Percentiles rank a stretch among this genome's conserved stretches.
Evolutionary conservation across 2,113 vertebrate species (phyloP).

Genomic region (Tonatia bakeri): DNA sequence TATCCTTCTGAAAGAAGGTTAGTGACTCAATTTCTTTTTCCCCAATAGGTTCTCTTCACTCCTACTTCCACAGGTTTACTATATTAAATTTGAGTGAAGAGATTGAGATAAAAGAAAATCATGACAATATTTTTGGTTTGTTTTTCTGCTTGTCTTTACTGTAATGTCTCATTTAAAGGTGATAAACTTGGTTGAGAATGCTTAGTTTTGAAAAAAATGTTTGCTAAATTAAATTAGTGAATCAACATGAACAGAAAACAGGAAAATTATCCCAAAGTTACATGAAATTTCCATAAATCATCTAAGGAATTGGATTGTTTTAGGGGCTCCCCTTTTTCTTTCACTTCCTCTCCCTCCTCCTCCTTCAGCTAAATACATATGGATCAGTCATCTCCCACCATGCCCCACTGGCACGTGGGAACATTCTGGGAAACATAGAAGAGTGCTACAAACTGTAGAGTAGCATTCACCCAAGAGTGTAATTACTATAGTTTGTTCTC

Average conservation of each 20-base stretch:
- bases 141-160: not conserved
- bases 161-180: not conserved
- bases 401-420: too few species aligned
- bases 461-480: too few species aligned
- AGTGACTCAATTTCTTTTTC: not conserved
- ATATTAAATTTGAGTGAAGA: not conserved
- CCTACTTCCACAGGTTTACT: not conserved
- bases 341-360: not conserved
- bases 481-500: too few species aligned
- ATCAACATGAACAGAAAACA: not conserved
- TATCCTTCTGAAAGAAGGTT: not conserved
- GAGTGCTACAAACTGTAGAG: too few species aligned
- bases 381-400: too few species aligned
- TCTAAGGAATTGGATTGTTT: not conserved
- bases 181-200: not conserved
- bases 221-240: not conserved
- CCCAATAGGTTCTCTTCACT: not conserved
- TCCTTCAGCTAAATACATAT: not conserved
- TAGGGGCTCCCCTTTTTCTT: not conserved
- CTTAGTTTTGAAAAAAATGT: not conserved
- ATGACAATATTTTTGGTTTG: not conserved
- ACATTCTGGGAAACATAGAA: too few species aligned
- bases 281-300: not conserved
- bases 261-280: not conserved
- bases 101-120: not conserved